These are phyloP conservation scores for Drosophila anomalata DNA, from an alignment of 2,888 invertebrate species.

Conservation along the genomic window DNA sequence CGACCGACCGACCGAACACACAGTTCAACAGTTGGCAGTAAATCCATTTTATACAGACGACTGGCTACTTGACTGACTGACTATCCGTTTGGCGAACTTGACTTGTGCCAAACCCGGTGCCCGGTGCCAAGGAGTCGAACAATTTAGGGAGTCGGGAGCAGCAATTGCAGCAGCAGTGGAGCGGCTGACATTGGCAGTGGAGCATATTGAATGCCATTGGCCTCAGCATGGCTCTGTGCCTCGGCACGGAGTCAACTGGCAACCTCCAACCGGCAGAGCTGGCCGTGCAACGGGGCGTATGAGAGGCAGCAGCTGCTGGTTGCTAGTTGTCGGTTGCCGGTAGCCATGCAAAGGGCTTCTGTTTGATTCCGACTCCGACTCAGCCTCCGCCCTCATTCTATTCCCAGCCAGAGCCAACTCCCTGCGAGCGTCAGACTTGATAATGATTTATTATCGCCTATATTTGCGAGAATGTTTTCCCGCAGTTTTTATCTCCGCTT, in stretches of 20 bases:
- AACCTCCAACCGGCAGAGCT: slow-evolving; percentile 40
- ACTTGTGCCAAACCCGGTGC: slow-evolving; percentile 71
- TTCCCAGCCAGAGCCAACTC: slow-evolving; percentile 23
- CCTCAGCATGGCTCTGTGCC: slow-evolving; percentile 7
- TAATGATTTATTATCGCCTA: slow-evolving; percentile 79
- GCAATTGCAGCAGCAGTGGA: slow-evolving; percentile 37
- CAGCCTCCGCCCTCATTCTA: slow-evolving; percentile 11
- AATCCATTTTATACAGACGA: slow-evolving; percentile 80
- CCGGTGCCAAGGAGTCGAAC: slow-evolving; percentile 54
- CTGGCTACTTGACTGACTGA: slow-evolving; percentile 62
- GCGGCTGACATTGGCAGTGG: slow-evolving; percentile 60
- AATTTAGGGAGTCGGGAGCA: slow-evolving; percentile 67
- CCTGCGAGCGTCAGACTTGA: slow-evolving; percentile 67
- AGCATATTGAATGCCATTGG: slow-evolving; percentile 67
- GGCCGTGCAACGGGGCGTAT: slow-evolving; percentile 72
- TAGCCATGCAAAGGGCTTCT: slow-evolving; percentile 63
- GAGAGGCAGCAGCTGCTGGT: slow-evolving; percentile 56
- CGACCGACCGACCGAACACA: slow-evolving; percentile 31
- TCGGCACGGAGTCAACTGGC: not conserved
- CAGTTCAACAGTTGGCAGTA: slow-evolving; percentile 79
- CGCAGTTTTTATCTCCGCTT: slow-evolving; percentile 26
- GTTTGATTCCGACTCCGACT: slow-evolving; percentile 8
- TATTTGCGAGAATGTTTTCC: slow-evolving; percentile 39
- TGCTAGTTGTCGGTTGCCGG: slow-evolving; percentile 55
- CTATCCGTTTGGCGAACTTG: slow-evolving; percentile 56